phyloP scores from a whole-genome alignment of 2,888 invertebrate genomes.

The Meiosimyza decipiens region DNA sequence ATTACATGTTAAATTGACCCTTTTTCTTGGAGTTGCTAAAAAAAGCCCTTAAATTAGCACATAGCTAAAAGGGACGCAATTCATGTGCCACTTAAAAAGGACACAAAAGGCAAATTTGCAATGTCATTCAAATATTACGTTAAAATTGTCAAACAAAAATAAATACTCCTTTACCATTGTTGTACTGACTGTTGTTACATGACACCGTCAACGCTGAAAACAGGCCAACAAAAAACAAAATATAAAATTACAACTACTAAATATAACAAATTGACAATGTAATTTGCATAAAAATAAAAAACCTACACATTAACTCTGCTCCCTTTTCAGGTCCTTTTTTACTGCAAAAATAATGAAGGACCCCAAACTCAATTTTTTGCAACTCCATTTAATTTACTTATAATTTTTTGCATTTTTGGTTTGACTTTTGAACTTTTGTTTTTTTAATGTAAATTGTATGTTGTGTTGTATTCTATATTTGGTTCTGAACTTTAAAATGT shows the following conservation, averaged over 20 bases:
- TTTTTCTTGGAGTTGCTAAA: background rate
- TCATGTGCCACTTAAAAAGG: background rate
- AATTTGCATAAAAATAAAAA: conserved; percentile 22
- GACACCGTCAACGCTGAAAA: conserved; percentile 9
- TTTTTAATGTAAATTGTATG: no score
- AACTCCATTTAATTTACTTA: no score
- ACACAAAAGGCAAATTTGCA: background rate
- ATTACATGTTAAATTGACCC: conserved; percentile 5
- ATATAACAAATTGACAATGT: conserved; percentile 32
- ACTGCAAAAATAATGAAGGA: no score
- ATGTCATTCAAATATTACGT: background rate
- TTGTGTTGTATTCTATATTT: no score
- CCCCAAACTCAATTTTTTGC: no score
- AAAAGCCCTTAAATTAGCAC: conserved; percentile 23
- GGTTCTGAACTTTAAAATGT: no score
- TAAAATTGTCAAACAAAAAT: background rate
- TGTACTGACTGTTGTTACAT: conserved; percentile 12
- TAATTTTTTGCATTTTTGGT: no score
- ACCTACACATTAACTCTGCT: no score
- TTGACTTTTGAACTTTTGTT: no score
- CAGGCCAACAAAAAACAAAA: background rate
- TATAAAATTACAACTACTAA: background rate
- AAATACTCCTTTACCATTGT: background rate
- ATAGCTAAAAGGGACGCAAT: background rate
- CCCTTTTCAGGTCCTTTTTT: no score